Percentiles rank a stretch among this genome's conserved stretches.
These are phyloP conservation scores for Hypercompe scribonia DNA, from an alignment of 2,888 invertebrate genomes.

Conservation along the genomic window DNA sequence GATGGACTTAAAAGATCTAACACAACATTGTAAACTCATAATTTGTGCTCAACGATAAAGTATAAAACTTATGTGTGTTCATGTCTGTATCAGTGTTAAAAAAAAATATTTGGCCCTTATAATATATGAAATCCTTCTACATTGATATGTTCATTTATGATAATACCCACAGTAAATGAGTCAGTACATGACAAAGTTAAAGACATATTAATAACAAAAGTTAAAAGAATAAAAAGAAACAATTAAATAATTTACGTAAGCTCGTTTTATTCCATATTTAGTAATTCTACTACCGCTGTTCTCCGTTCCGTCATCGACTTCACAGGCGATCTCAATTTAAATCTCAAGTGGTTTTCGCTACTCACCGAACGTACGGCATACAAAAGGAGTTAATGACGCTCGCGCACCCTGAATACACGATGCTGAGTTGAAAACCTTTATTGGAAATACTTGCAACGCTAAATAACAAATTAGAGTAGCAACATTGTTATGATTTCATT, in stretches of 20 bases:
- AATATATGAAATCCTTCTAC: no score
- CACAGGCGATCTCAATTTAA: slow-evolving; percentile 77
- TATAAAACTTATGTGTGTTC: no score
- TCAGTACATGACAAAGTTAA: no score
- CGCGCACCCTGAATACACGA: slow-evolving; percentile 72
- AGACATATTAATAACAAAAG: no score
- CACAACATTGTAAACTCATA: no score
- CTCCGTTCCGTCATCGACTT: slow-evolving; percentile 48
- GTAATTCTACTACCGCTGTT: slow-evolving; percentile 8
- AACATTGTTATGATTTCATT: slow-evolving; percentile 50
- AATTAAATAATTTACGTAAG: neutral
- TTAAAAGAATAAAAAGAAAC: no score
- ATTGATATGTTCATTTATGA: no score
- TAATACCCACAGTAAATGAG: no score
- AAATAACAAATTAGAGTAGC: slow-evolving; percentile 60
- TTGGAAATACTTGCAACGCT: slow-evolving; percentile 69
- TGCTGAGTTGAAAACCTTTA: slow-evolving; percentile 67
- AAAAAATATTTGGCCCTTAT: no score
- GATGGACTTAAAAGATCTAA: no score
- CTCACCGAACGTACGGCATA: slow-evolving; percentile 68
- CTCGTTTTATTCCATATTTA: neutral
- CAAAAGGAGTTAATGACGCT: slow-evolving; percentile 80
- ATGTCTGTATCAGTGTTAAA: no score
- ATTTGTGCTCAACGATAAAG: no score
- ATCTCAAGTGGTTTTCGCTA: slow-evolving; percentile 76